A percentile compares a stretch with the other conserved stretches of the same genome.
Evolutionary conservation across 2,888 invertebrate species (phyloP).

Genomic region (Erebia aethiops): DNA sequence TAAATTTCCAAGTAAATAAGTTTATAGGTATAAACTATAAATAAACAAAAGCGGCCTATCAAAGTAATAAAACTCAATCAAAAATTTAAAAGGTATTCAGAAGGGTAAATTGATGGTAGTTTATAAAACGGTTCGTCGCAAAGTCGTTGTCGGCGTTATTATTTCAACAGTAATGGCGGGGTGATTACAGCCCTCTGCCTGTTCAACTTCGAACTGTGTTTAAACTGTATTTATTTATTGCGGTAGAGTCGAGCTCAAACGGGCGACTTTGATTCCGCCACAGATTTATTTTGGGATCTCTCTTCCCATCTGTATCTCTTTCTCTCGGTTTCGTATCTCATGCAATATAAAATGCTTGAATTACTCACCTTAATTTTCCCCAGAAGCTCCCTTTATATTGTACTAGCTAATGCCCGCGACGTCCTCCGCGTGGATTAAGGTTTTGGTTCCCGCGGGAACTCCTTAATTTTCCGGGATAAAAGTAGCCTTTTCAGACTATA

Average conservation of each 20-base stretch:
- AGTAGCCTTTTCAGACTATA: too few species aligned
- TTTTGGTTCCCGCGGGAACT: too few species aligned
- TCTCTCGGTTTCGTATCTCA: too few species aligned
- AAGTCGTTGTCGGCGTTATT: constrained; percentile 21
- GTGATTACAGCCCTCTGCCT: constrained; percentile 32
- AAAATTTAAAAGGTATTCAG: constrained; percentile 19
- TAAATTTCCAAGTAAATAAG: neutral
- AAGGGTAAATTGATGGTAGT: constrained; percentile 25
- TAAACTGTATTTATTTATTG: constrained; percentile 32
- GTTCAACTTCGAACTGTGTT: constrained; percentile 27
- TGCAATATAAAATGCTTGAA: too few species aligned
- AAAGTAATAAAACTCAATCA: constrained; percentile 17
- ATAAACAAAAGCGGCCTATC: neutral
- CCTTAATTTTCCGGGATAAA: too few species aligned
- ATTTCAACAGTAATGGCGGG: constrained; percentile 32
- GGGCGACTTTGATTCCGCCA: neutral
- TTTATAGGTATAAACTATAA: too few species aligned
- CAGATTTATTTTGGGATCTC: too few species aligned
- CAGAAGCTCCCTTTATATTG: too few species aligned
- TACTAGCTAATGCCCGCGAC: too few species aligned
- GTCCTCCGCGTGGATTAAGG: too few species aligned
- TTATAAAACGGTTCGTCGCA: constrained; percentile 19
- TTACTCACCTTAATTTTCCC: too few species aligned
- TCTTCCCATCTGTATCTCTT: too few species aligned
- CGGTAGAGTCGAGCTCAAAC: neutral